A percentile compares a stretch with the other conserved stretches of the same genome.
These are phyloP conservation scores for Madoqua kirkii DNA, from an alignment of 2,113 vertebrate species.

Conservation along the genomic window DNA sequence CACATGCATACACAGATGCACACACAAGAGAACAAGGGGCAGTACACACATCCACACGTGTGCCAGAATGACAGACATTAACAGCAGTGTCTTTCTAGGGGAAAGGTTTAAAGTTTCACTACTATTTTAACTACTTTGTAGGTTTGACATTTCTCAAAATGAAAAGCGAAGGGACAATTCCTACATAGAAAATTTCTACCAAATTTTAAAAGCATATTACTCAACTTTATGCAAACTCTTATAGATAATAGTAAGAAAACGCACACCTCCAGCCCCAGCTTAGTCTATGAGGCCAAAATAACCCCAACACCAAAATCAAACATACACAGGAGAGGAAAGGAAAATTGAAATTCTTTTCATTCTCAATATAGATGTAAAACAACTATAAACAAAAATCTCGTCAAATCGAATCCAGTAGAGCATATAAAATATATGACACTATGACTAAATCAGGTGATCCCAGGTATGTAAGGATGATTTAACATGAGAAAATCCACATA, in stretches of 20 bases:
- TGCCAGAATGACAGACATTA: rapidly evolving
- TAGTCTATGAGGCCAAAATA: neutral
- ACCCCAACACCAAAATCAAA: neutral
- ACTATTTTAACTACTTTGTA: neutral
- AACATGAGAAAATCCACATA: neutral
- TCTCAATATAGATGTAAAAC: neutral
- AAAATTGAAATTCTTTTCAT: neutral
- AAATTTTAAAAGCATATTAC: neutral
- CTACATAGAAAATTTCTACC: neutral
- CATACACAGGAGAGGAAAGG: neutral
- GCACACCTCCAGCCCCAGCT: neutral
- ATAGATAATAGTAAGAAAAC: neutral
- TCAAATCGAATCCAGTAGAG: neutral
- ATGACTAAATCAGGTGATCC: too few relatives aligned
- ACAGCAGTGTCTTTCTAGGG: too few relatives aligned
- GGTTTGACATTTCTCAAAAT: neutral
- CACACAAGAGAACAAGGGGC: too few relatives aligned
- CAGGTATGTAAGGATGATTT: neutral
- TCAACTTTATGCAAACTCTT: neutral
- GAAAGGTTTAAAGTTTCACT: neutral
- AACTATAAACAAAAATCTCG: neutral
- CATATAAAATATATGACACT: rapidly evolving
- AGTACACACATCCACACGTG: rapidly evolving
- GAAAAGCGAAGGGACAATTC: neutral
- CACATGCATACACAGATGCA: neutral